Evolutionary conservation across 2,113 vertebrate species (phyloP).

Genomic region (Chroicocephalus ridibundus): DNA sequence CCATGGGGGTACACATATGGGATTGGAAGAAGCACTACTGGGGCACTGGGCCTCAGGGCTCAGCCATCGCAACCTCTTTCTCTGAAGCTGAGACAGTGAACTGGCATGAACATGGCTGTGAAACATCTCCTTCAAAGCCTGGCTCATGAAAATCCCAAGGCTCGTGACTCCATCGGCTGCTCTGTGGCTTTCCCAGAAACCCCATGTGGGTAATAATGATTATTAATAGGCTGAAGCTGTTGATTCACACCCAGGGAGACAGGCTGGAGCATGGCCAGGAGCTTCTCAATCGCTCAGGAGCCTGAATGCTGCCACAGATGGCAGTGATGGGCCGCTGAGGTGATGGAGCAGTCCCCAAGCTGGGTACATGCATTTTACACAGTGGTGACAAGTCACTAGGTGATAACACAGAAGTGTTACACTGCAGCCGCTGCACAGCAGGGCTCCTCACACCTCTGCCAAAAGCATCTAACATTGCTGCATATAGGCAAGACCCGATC

Average conservation of each 20-base stretch:
- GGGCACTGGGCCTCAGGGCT: neutral
- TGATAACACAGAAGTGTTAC: neutral
- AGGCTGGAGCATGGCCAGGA: slow-evolving; percentile 34
- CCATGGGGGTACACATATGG: neutral
- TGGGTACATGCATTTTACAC: neutral
- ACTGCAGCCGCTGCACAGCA: neutral
- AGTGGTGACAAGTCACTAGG: slow-evolving; percentile 12
- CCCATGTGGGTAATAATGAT: slow-evolving; percentile 21
- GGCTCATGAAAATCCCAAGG: neutral
- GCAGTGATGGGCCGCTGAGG: slow-evolving; percentile 8
- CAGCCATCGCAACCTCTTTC: neutral
- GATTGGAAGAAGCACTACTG: neutral
- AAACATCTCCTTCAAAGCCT: neutral
- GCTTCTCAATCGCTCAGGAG: neutral
- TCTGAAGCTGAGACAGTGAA: neutral
- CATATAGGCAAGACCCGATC: neutral
- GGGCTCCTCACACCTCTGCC: neutral
- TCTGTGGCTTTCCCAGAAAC: slow-evolving; percentile 48
- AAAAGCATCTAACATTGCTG: neutral
- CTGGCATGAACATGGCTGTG: neutral
- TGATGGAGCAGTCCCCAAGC: neutral
- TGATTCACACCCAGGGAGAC: slow-evolving; percentile 49
- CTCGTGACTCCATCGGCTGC: neutral
- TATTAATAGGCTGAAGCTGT: slow-evolving; percentile 57
- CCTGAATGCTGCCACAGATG: neutral